These are phyloP conservation scores for Aeoliscus strigatus DNA, from an alignment of 2,797 vertebrate genomes.

Conservation along the genomic window DNA sequence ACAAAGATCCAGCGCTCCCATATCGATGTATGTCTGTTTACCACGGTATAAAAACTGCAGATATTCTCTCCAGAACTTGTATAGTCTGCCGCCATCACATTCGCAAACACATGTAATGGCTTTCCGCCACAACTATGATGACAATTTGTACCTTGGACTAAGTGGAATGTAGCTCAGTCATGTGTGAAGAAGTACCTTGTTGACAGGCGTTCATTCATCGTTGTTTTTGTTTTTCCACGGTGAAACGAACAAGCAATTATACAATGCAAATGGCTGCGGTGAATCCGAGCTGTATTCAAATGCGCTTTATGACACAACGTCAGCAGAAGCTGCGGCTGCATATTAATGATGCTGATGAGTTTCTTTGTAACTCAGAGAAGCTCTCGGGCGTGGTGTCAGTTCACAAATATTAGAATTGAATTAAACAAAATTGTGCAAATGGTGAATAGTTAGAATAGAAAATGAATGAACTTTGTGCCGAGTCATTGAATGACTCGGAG, in stretches of 20 bases:
- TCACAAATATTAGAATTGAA: background rate
- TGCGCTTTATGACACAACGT: background rate
- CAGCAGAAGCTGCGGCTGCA: background rate
- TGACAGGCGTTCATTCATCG: slow-evolving; percentile 14
- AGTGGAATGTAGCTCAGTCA: slow-evolving; percentile 25
- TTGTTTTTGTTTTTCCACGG: background rate
- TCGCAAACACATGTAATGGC: slow-evolving; percentile 6
- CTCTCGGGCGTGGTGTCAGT: background rate
- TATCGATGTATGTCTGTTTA: no score
- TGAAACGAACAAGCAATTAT: slow-evolving; percentile 29
- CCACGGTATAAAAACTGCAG: no score
- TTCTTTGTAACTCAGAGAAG: background rate
- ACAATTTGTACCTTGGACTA: slow-evolving; percentile 18
- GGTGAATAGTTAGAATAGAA: background rate
- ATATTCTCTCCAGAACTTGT: no score
- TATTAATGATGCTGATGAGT: slow-evolving; percentile 1
- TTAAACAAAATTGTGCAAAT: no score
- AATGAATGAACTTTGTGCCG: no score
- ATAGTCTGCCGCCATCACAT: no score
- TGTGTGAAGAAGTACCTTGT: slow-evolving; percentile 8
- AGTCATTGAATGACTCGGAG: no score
- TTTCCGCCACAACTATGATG: slow-evolving; percentile 15
- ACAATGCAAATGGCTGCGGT: slow-evolving; percentile 26
- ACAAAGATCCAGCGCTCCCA: no score
- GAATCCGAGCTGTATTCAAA: slow-evolving; percentile 18